Conservation (phyloP, 2,888 invertebrate species). For the Rotaria macrura region DNA sequence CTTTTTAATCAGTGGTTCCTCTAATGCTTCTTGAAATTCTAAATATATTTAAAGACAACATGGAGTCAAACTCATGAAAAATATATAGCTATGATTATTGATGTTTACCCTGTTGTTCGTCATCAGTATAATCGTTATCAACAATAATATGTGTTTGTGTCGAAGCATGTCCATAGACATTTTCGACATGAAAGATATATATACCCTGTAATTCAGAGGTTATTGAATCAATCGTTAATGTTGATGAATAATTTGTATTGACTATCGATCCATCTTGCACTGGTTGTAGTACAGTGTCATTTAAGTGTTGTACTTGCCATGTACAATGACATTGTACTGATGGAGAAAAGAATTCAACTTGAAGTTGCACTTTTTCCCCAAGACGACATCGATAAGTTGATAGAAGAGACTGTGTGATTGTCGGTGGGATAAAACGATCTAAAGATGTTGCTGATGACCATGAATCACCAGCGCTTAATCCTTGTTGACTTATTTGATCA, state of each 20-base stretch:
- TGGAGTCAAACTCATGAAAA: background rate
- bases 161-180: background rate
- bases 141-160: background rate
- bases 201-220: background rate
- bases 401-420: background rate
- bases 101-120: background rate
- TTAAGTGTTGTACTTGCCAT: background rate
- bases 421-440: conserved; percentile 13
- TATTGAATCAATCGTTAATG: background rate
- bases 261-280: background rate
- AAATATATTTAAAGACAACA: background rate
- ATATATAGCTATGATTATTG: background rate
- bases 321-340: conserved; percentile 8
- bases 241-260: conserved; percentile 20
- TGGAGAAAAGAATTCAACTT: conserved; percentile 14
- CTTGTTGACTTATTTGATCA: conserved; percentile 4
- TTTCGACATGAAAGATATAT: background rate
- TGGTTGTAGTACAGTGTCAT: background rate
- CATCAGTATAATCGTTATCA: background rate
- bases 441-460: background rate
- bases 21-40: background rate
- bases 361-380: background rate
- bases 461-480: background rate
- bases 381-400: background rate
- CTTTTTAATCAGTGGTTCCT: background rate